Conservation (phyloP, 2,888 invertebrate genomes). For the Exephanes ischioxanthus region DNA sequence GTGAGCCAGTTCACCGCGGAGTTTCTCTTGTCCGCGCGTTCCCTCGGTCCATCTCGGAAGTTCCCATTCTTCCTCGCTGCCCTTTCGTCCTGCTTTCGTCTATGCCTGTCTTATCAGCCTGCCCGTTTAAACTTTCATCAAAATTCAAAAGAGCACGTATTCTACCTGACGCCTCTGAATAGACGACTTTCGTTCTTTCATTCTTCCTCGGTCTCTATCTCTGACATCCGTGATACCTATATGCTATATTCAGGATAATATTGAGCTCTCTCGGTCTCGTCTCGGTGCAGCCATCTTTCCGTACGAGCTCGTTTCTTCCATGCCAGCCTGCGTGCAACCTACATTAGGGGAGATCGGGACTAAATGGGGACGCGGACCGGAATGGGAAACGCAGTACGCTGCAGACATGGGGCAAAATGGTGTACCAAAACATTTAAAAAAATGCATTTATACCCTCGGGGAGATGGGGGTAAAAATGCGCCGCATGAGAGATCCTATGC, state of each 20-base stretch:
- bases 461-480: too few species aligned
- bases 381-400: neutral
- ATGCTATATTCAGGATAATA: neutral
- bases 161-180: slow-evolving; percentile 49
- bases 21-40: slow-evolving; percentile 7
- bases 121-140: slow-evolving; percentile 63
- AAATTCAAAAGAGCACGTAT: slow-evolving; percentile 62
- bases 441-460: neutral
- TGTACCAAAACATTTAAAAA: neutral
- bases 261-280: slow-evolving; percentile 16
- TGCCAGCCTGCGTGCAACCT: slow-evolving; percentile 3
- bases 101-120: slow-evolving; percentile 59
- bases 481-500: too few species aligned
- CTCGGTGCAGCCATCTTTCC: neutral
- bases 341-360: neutral
- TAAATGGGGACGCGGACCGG: neutral
- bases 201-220: slow-evolving; percentile 25
- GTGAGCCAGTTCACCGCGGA: slow-evolving; percentile 40
- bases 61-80: slow-evolving; percentile 45
- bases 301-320: slow-evolving; percentile 24
- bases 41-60: neutral
- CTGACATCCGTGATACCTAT: slow-evolving; percentile 12
- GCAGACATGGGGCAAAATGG: neutral
- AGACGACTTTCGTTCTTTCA: slow-evolving; percentile 31
- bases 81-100: slow-evolving; percentile 20